Evolutionary conservation across 2,888 invertebrate genomes (phyloP).

Genomic region (Agrilus cyanescens): DNA sequence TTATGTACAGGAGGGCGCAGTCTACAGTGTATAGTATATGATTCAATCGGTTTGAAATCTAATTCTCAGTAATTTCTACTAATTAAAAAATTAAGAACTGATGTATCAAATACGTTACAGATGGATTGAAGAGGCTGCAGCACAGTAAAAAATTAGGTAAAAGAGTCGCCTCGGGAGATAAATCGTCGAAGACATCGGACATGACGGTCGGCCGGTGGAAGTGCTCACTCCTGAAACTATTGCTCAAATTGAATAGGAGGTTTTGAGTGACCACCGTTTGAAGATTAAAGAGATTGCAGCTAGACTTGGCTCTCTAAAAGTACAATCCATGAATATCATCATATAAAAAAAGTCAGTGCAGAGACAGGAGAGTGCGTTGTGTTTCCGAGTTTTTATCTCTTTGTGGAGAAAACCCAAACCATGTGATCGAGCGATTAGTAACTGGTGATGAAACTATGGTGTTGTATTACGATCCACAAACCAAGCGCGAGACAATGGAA

Average conservation of each 20-base stretch:
- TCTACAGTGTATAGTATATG: too few species aligned
- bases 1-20: too few species aligned
- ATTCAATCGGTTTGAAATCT: too few species aligned
- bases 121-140: too few species aligned
- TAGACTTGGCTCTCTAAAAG: conserved; percentile 2
- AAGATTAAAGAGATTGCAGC: conserved; percentile 6
- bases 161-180: not conserved
- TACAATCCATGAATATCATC: too few species aligned
- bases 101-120: too few species aligned
- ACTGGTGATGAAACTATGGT: conserved; percentile 7
- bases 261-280: conserved; percentile 1
- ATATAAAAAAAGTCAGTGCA: too few species aligned
- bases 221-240: conserved; percentile 4
- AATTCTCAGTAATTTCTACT: too few species aligned
- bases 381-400: not conserved
- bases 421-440: conserved; percentile 1
- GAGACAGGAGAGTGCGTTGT: not conserved
- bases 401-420: not conserved
- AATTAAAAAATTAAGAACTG: too few species aligned
- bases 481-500: conserved; percentile 5
- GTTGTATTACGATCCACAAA: conserved; percentile 3
- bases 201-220: conserved; percentile 4
- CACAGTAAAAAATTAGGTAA: not conserved
- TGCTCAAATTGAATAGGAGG: not conserved
- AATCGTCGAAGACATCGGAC: conserved; percentile 1